A percentile compares a stretch with the other conserved stretches of the same genome.
These are phyloP conservation scores for Etheostoma nigrum DNA, from an alignment of 2,797 vertebrate genomes.

Conservation along the genomic window DNA sequence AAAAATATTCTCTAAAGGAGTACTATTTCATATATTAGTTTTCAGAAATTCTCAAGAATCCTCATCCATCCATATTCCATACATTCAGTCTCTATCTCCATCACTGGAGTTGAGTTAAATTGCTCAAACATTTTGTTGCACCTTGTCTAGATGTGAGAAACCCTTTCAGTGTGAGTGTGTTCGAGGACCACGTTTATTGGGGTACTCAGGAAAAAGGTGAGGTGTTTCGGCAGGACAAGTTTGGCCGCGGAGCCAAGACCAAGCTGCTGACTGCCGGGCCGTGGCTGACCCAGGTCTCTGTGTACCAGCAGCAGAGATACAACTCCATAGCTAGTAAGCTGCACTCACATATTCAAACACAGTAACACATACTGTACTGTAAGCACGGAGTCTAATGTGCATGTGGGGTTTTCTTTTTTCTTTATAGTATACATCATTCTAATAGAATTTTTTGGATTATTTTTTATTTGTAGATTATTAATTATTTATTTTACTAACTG, in stretches of 20 bases:
- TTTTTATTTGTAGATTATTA: background rate
- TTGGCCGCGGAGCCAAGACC: conserved; percentile 87
- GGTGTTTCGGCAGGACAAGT: conserved; percentile 93
- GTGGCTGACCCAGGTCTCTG: conserved; percentile 92
- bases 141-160: conserved; percentile 80
- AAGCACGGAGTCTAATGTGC: background rate
- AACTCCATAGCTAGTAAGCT: conserved; percentile 81
- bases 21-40: background rate
- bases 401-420: background rate
- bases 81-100: background rate
- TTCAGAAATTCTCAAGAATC: background rate
- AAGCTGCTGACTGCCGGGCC: conserved; percentile 91
- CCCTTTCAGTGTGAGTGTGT: conserved; percentile 91
- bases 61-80: background rate
- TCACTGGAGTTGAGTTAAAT: background rate
- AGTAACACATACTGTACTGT: background rate
- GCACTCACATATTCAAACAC: conserved; percentile 10
- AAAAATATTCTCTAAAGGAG: background rate
- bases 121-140: background rate
- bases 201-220: conserved; percentile 92
- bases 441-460: background rate
- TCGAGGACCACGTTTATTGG: conserved; percentile 94
- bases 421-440: background rate
- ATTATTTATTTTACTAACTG: background rate
- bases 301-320: conserved; percentile 93